phyloP scores from a whole-genome alignment of 2,797 vertebrate species.

The Apogon hyalosoma region DNA sequence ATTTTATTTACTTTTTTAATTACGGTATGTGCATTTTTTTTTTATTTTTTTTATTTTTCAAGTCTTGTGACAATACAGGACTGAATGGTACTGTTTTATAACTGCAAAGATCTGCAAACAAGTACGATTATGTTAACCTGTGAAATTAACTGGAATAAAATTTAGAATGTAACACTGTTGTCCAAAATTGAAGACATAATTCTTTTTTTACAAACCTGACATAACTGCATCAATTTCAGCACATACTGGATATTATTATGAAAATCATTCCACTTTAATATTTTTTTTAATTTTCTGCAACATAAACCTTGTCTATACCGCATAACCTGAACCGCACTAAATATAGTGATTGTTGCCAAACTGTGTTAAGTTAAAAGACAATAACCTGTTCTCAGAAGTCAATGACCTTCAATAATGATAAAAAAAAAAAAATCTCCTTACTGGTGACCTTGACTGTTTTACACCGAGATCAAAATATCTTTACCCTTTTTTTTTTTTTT shows the following conservation, averaged over 20 bases:
- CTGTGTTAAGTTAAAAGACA: neutral
- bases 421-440: slow-evolving; percentile 28
- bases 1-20: too few relatives aligned
- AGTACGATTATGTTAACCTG: too few relatives aligned
- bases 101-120: too few relatives aligned
- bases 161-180: too few relatives aligned
- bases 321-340: neutral
- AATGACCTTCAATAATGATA: slow-evolving; percentile 20
- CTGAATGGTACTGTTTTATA: neutral
- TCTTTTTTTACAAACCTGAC: too few relatives aligned
- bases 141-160: too few relatives aligned
- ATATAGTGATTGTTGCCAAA: neutral
- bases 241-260: too few relatives aligned
- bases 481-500: neutral
- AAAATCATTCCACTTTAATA: too few relatives aligned
- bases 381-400: slow-evolving; percentile 32
- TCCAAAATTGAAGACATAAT: too few relatives aligned
- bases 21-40: neutral
- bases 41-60: neutral
- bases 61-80: neutral
- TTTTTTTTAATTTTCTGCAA: too few relatives aligned
- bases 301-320: too few relatives aligned
- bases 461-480: slow-evolving; percentile 32
- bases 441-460: slow-evolving; percentile 25
- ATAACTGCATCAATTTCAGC: too few relatives aligned